These are phyloP conservation scores for Enhydra lutris DNA, from an alignment of 2,113 vertebrate species.

Conservation along the genomic window DNA sequence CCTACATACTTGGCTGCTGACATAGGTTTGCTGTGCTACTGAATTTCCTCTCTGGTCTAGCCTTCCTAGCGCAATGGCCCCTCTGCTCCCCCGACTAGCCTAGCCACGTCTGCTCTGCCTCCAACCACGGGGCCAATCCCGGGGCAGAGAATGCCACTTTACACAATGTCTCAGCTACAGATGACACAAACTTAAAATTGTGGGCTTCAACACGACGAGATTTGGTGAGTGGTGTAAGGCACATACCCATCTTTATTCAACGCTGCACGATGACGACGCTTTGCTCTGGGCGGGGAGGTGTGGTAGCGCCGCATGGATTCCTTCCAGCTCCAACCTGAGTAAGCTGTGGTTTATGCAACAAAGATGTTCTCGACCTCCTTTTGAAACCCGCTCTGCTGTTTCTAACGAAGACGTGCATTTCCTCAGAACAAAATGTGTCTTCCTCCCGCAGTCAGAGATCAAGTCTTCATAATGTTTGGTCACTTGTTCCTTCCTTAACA, in stretches of 20 bases:
- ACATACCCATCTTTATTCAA: background rate
- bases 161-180: background rate
- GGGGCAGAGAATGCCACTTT: background rate
- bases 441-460: background rate
- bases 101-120: background rate
- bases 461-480: background rate
- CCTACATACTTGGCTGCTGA: background rate
- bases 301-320: background rate
- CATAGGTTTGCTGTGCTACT: background rate
- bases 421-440: background rate
- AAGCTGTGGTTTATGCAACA: background rate
- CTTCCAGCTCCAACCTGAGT: background rate
- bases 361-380: background rate
- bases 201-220: background rate
- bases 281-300: background rate
- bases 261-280: background rate
- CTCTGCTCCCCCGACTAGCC: background rate
- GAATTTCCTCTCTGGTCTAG: background rate
- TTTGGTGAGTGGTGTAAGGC: background rate
- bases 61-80: background rate
- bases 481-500: background rate
- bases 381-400: background rate
- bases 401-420: background rate
- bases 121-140: too few species aligned
- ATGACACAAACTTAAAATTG: background rate